A percentile compares a stretch with the other conserved stretches of the same genome.
Evolutionary conservation across 1,140 invertebrate species (phyloP).

Genomic region (Drosophila micromelanica): DNA sequence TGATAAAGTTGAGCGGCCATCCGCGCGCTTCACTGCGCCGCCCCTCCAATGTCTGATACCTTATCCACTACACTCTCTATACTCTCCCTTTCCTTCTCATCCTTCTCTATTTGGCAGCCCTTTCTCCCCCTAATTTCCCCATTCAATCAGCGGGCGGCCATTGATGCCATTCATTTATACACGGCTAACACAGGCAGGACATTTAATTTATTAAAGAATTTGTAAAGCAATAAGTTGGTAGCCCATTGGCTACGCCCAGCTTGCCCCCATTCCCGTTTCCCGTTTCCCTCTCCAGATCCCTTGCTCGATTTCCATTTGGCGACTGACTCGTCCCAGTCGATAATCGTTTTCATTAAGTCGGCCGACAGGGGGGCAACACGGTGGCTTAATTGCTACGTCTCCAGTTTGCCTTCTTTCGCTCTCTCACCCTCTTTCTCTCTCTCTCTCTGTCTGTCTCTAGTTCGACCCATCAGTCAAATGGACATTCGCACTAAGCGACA

Average conservation of each 20-base stretch:
- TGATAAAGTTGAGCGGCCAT: slow-evolving; percentile 68
- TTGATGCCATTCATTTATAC: slow-evolving; percentile 54
- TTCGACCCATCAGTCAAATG: slow-evolving; percentile 68
- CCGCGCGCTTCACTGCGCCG: slow-evolving; percentile 22
- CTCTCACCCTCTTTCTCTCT: neutral
- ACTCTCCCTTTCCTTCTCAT: no score
- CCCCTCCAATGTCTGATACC: neutral
- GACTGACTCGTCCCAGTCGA: slow-evolving; percentile 51
- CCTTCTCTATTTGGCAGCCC: neutral
- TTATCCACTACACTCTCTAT: neutral
- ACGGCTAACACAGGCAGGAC: slow-evolving; percentile 46
- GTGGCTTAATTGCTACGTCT: slow-evolving; percentile 66
- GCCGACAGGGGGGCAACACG: slow-evolving; percentile 50
- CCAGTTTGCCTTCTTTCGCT: neutral
- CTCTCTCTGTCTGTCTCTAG: slow-evolving; percentile 5
- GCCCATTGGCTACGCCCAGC: slow-evolving; percentile 45
- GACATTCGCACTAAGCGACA: slow-evolving; percentile 76
- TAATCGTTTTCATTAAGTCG: slow-evolving; percentile 78
- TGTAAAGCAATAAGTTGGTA: slow-evolving; percentile 78
- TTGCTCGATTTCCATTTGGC: slow-evolving; percentile 6
- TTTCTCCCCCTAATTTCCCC: neutral
- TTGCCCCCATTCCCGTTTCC: neutral
- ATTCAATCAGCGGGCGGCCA: slow-evolving; percentile 46
- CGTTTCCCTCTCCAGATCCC: neutral
- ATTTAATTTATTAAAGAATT: slow-evolving; percentile 83